Conservation (phyloP, 2,888 invertebrate genomes). For the Caenorhabditis angaria region DNA sequence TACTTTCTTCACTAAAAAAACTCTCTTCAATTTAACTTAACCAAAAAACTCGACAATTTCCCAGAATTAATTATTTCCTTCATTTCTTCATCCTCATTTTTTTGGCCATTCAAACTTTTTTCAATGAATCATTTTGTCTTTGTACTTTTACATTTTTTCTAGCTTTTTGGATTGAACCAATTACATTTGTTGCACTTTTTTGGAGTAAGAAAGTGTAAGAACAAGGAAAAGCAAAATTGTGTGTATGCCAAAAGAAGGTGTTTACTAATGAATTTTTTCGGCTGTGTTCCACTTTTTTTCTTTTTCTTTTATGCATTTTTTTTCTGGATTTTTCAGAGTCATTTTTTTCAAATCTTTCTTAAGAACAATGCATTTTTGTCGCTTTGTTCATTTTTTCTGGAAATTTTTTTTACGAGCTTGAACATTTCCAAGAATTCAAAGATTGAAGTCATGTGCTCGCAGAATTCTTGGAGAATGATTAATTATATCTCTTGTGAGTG, state of each 20-base stretch:
- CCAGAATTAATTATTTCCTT: slow-evolving; percentile 1
- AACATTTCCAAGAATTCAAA: not conserved
- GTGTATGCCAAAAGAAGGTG: not conserved
- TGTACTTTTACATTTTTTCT: no score
- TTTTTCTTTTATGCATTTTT: not conserved
- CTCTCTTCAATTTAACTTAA: no score
- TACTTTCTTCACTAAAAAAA: no score
- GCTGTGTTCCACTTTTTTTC: not conserved
- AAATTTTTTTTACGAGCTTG: no score
- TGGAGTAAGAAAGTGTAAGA: not conserved
- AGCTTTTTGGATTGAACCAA: not conserved
- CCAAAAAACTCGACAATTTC: not conserved
- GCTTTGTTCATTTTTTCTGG: no score
- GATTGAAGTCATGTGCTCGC: not conserved
- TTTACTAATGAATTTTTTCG: not conserved
- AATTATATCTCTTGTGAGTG: not conserved
- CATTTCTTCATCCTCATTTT: not conserved
- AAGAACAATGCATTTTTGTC: not conserved
- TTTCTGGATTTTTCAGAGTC: not conserved
- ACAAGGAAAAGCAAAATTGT: no score
- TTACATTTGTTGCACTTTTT: not conserved
- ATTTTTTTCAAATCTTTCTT: no score
- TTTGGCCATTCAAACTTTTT: not conserved
- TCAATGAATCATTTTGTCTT: no score
- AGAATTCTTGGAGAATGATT: not conserved